Evolutionary conservation across 2,113 vertebrate species (phyloP).

Genomic region (Tragelaphus buxtoni): DNA sequence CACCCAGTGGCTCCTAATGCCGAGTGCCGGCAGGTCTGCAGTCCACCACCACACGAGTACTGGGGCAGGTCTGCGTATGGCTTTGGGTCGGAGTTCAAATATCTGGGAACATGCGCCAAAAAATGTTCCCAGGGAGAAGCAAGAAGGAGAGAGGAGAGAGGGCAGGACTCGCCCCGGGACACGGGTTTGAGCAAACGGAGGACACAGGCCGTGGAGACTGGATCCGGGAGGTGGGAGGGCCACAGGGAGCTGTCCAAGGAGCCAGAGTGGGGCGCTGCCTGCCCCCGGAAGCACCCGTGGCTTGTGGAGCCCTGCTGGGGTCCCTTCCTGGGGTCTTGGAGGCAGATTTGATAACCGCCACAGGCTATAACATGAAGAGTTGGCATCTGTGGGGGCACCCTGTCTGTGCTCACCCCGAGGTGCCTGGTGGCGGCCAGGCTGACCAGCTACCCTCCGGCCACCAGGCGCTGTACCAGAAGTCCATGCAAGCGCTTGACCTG

Average conservation of each 20-base stretch:
- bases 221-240: background rate
- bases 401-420: background rate
- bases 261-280: rapidly evolving
- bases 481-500: background rate
- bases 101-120: background rate
- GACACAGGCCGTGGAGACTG: background rate
- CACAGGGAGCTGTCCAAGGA: rapidly evolving
- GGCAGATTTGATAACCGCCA: background rate
- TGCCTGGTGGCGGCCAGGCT: background rate
- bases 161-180: background rate
- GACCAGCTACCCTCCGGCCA: rapidly evolving
- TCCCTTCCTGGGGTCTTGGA: too few relatives aligned
- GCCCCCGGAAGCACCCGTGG: rapidly evolving
- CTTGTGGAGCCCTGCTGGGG: background rate
- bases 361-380: rapidly evolving
- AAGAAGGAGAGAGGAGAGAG: too few relatives aligned
- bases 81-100: background rate
- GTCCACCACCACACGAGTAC: rapidly evolving
- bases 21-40: background rate
- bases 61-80: background rate
- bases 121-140: background rate
- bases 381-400: background rate
- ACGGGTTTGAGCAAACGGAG: background rate
- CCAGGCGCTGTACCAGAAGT: constrained; percentile 23
- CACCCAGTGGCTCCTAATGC: background rate